Evolutionary conservation across 2,888 invertebrate species (phyloP), one percentile per base, ranked within the genome.

Genomic region (Operophtera brumata): DNA sequence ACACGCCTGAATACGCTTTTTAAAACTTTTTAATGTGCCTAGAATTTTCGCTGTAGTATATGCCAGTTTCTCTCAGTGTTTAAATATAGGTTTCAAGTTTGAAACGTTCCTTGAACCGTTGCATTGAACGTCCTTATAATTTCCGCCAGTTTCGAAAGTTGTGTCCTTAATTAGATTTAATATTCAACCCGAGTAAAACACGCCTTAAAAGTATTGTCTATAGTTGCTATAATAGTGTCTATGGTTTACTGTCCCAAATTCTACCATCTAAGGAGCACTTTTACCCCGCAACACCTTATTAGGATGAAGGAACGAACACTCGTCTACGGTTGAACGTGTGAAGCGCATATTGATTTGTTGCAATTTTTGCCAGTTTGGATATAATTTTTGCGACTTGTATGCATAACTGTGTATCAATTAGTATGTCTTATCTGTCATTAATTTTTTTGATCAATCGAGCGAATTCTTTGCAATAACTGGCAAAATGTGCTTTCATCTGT

Each of bases 81-180:
- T 20, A 53, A 43, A 13, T 30, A 40, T 9, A 37, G 20, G 32
- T 20, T 45, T 45, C 10, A 41, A 36, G 34, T 42, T 42, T 47
- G 35, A 44, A 39, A 25, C 53, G 53, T 63, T 57, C 55, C 61
- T 63, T 59, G 59, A 61, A 55, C 59, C 54, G 51, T 42, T 44
- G 41, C 49, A 54, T 47, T 47, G 49, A 10, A 39, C 47, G 52
- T 58, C 55, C 48, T 46, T 53, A 53, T 36, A 40, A 53, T 56
- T 54, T 51, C 51, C 57, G 59, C 14, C 45, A 47, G 40, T 46
- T 65, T 62, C 54, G 64, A 62, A 66, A 62, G 61, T 55, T 42
- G 54, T 52, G 49, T 46, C 51, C 60, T 52, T 59, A 58, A 62
- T 64, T 63, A 58, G 53, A 50, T 61, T 66, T 61, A 45, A 60